Base-by-base conservation (phyloP, 2,113 vertebrate species). In the Aepyceros melampus region DNA sequence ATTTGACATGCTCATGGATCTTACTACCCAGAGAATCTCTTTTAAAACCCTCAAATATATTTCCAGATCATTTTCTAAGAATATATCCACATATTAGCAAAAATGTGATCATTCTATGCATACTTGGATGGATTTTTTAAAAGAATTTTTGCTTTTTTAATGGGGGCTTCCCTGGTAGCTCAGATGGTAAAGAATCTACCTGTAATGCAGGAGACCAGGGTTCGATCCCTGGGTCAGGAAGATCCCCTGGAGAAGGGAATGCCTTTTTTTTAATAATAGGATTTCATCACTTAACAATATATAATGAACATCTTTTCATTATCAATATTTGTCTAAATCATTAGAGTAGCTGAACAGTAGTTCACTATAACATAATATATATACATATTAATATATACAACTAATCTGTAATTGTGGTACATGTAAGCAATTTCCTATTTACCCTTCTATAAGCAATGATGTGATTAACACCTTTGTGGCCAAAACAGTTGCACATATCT, bases 371-470 rank as follows among this genome's bases (percentile, higher is more conserved):
- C 83, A 4, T 31, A 79, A 78, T 3, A 83, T 17, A 56, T 84
- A 78, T 4, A 83, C 3, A 56, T 62, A 81, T 87, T 27, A 83
- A 78, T 5, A 83, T 14, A 56, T 62, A 81, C 71, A 94, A 81
- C 29, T 47, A 86, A 86, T 84, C 51, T 93, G 53, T 56, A 33
- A 45, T 17, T 51, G 6, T 40, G 45, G 7, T 27, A 87, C 27
- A 82, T 36, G 47, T 83, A 60, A 89, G 4, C 14, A 71, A 71
- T 79, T 94, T 90, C 23, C 47, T 88, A 53, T 49, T 55, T 83
- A 55, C 13, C 43, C 25, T 83, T 62, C 88, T 92, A 89, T 51
- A 97, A 97, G 83, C n/a, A 96, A 87, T 56, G 74, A 56, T 90
- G 45, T 36, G 84, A 71, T 82, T 62, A 47, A 90, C 29, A 95